A percentile compares a stretch with the other conserved stretches of the same genome.
Conservation (phyloP, 2,797 vertebrate genomes). For the Taenioides sp. region DNA sequence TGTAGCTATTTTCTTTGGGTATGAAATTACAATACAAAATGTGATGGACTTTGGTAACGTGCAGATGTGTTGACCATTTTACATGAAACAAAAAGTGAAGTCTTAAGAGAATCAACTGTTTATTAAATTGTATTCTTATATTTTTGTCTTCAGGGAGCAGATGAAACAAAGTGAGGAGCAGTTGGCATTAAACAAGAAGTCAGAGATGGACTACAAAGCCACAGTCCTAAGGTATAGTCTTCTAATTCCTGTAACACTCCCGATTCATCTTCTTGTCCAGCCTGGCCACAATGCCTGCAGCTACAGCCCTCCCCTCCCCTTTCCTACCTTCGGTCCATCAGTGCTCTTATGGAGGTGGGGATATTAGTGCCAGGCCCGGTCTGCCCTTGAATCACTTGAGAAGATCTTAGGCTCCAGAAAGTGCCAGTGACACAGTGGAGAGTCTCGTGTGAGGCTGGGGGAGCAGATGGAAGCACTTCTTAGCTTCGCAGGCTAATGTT, state of each 20-base stretch:
- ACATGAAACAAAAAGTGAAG: not conserved
- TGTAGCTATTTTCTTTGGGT: too few species aligned
- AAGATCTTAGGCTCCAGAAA: slow-evolving; percentile 63
- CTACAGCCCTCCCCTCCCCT: slow-evolving; percentile 25
- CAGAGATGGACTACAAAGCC: slow-evolving; percentile 29
- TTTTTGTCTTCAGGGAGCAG: slow-evolving; percentile 54
- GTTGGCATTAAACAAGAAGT: slow-evolving; percentile 39
- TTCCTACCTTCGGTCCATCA: slow-evolving; percentile 29
- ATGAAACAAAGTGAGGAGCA: slow-evolving; percentile 39
- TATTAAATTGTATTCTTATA: not conserved
- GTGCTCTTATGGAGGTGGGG: slow-evolving; percentile 31
- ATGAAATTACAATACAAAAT: too few species aligned
- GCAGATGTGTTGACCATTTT: too few species aligned
- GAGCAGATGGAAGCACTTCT: slow-evolving; percentile 75
- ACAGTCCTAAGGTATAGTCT: slow-evolving; percentile 47
- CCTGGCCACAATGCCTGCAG: slow-evolving; percentile 26
- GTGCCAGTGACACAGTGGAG: slow-evolving; percentile 57
- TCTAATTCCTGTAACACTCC: slow-evolving; percentile 15
- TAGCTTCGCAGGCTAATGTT: slow-evolving; percentile 54
- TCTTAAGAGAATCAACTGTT: not conserved
- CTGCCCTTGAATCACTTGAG: slow-evolving; percentile 52
- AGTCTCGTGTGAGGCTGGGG: slow-evolving; percentile 60
- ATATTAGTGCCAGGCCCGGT: slow-evolving; percentile 55
- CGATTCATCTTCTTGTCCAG: slow-evolving; percentile 15
- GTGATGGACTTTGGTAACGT: too few species aligned